These are phyloP conservation scores for Ochlodes sylvanus DNA, from an alignment of 2,888 invertebrate genomes.

Conservation along the genomic window DNA sequence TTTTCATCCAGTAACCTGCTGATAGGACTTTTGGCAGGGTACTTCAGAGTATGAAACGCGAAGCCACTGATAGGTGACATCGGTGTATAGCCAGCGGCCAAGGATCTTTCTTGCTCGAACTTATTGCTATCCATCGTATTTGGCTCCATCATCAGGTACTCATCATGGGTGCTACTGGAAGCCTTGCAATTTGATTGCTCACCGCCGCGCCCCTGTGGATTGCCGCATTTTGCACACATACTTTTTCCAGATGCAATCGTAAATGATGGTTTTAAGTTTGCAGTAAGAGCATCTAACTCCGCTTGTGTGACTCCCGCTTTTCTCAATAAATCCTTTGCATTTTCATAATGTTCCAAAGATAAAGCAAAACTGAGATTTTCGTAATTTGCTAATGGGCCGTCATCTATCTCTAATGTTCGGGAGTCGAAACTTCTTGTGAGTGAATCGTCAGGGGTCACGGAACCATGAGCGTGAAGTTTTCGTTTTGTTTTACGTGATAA, in stretches of 20 bases:
- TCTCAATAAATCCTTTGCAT: constrained; percentile 88
- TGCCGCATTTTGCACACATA: constrained; percentile 87
- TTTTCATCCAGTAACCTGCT: constrained; percentile 79
- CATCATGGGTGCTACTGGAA: constrained; percentile 64
- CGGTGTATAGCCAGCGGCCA: constrained; percentile 87
- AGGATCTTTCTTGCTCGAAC: constrained; percentile 53
- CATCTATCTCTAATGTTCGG: constrained; percentile 49
- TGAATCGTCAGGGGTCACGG: constrained; percentile 31
- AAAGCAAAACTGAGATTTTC: constrained; percentile 92
- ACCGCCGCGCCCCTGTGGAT: constrained; percentile 59
- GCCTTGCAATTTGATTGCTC: constrained; percentile 41
- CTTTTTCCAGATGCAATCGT: constrained; percentile 64
- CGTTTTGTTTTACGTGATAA: constrained; percentile 86
- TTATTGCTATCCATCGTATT: constrained; percentile 63
- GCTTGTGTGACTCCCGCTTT: constrained; percentile 83
- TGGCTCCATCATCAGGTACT: constrained; percentile 89
- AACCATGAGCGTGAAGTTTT: constrained; percentile 54
- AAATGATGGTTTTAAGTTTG: constrained; percentile 60
- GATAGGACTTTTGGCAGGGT: constrained; percentile 61
- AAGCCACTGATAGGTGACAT: constrained; percentile 88
- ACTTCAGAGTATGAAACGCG: constrained; percentile 69
- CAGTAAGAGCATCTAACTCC: constrained; percentile 76
- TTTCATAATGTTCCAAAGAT: constrained; percentile 91
- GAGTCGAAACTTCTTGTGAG: constrained; percentile 43
- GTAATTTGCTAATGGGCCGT: constrained; percentile 86